Evolutionary conservation across 2,113 vertebrate species (phyloP).

Genomic region (Trogon melanurus): DNA sequence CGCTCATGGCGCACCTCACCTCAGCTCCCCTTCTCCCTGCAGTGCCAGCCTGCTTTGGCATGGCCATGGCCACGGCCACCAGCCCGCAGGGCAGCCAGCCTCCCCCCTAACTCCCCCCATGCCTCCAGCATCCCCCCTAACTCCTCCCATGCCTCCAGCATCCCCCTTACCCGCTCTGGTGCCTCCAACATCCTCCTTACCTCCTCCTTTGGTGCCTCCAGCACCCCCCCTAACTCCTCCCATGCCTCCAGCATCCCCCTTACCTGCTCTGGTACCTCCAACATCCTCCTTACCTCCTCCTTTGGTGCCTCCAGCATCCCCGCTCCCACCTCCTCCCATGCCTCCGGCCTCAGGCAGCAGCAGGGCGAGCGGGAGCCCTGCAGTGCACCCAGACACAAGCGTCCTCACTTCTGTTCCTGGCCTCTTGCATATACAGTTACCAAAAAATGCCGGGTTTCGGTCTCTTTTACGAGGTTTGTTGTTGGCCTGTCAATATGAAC

Average conservation of each 20-base stretch:
- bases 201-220: too few relatives aligned
- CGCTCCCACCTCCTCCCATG: too few relatives aligned
- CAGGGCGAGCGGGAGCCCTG: fast-evolving
- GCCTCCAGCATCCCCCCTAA: fast-evolving
- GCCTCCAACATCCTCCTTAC: too few relatives aligned
- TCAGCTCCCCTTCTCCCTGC: background rate
- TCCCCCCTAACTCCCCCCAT: fast-evolving
- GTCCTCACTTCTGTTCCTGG: fast-evolving
- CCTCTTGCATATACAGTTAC: fast-evolving
- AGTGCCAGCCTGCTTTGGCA: background rate
- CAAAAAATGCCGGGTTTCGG: background rate
- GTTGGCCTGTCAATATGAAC: background rate
- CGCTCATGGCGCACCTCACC: fast-evolving
- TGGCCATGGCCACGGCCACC: fast-evolving
- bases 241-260: too few relatives aligned
- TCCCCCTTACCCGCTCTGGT: too few relatives aligned
- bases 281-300: too few relatives aligned
- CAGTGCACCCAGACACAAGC: fast-evolving
- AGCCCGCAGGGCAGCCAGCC: fast-evolving
- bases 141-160: background rate
- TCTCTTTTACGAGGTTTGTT: background rate
- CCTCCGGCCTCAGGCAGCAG: background rate
- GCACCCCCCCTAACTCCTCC: too few relatives aligned
- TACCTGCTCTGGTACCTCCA: too few relatives aligned
- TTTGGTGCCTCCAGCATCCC: too few relatives aligned